Evolutionary conservation across 1,140 invertebrate genomes (phyloP).

Genomic region (Nasonia giraulti): DNA sequence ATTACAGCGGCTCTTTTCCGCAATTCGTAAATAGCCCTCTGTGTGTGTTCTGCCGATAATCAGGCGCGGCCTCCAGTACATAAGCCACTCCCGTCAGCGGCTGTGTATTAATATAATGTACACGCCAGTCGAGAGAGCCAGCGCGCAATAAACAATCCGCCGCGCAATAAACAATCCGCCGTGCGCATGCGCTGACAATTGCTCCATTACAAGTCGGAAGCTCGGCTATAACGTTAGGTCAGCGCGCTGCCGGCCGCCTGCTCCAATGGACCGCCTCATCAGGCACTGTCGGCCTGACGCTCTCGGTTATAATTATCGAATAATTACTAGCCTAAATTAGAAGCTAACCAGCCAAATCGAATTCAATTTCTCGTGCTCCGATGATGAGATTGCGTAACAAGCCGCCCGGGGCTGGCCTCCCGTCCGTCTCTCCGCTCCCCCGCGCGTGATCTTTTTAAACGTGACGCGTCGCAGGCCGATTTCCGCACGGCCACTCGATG

Average conservation of each 20-base stretch:
- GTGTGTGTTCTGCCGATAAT: neutral
- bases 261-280: slow-evolving; percentile 17
- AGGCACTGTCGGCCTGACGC: neutral
- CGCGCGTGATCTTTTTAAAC: neutral
- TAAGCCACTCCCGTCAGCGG: too few relatives aligned
- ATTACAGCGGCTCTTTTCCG: neutral
- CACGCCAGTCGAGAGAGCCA: neutral
- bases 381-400: slow-evolving; percentile 31
- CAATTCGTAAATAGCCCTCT: neutral
- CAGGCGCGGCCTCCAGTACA: too few relatives aligned
- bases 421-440: too few relatives aligned
- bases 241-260: neutral
- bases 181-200: neutral
- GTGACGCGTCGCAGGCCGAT: too few relatives aligned
- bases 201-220: neutral
- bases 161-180: neutral
- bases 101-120: too few relatives aligned
- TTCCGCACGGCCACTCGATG: too few relatives aligned
- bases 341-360: slow-evolving; percentile 39
- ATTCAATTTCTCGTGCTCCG: slow-evolving; percentile 26
- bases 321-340: slow-evolving; percentile 43
- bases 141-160: neutral
- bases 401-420: too few relatives aligned
- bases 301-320: slow-evolving; percentile 37
- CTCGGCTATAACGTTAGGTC: neutral